Base-by-base conservation (phyloP, 2,113 vertebrate species). In the Montifringilla adamsi region DNA sequence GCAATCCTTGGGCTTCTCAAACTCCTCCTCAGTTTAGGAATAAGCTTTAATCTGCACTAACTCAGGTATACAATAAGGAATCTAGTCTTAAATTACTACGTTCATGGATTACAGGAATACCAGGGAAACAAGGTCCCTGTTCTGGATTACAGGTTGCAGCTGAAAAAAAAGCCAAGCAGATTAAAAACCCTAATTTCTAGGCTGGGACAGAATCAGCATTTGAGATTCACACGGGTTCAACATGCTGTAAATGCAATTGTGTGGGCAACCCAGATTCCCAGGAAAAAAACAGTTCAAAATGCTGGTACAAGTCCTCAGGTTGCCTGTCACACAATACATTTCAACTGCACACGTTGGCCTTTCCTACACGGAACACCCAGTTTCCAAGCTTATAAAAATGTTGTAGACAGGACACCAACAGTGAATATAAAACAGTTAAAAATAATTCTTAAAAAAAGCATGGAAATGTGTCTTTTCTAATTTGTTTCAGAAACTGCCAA, bases 381-480 rank as follows among this genome's bases (percentile, higher is more conserved):
- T 90, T 97, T 97, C 96, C 97, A 94, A 98, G 95, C 96, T 97
- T 97, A 98, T 97, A 98, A 97, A 98, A 96, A 97, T 96, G 97
- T 59, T 69, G 64, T 82, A 97, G 96, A 98, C 95, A 97, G 96
- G 97, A 97, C 96, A 97, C 77, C 89, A 95, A 98, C 79, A 96
- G 91, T 95, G 98, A 97, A 95, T 98, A 98, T 90, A 98, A 98
- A 98, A 97, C 94, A 97, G 96, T 95, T 98, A 98, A 97, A 98
- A 98, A 98, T 67, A 97, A 98, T 89, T 89, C 78, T 97, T 98
- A 94, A 97, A 98, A 97, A 94, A 97, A 97, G 92, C 94, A 97
- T 98, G 98, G 97, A 98, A 98, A 97, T 97, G 97, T 28, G 90
- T 97, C 94, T 98, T 97, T 96, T 93, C 97, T 90, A 93, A 96